Evolutionary conservation across 2,888 invertebrate species (phyloP), one percentile per base, ranked within the genome.

Genomic region (Tetramorium bicarinatum): DNA sequence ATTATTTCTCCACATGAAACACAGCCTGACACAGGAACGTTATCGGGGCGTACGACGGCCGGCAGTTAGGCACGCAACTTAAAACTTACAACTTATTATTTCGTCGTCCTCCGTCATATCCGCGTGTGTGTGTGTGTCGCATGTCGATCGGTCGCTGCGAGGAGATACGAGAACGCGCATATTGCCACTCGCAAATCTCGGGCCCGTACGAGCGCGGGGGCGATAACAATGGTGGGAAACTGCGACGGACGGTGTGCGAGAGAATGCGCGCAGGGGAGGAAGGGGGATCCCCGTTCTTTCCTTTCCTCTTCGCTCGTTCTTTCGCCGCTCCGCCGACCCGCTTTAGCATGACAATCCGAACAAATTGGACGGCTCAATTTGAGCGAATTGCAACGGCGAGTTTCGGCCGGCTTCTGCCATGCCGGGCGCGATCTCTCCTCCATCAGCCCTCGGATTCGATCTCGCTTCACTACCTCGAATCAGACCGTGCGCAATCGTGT

Each of bases 311-410:
- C 56, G 71, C 49, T 72, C 77, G 85, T 85, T 85, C 84, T 88
- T 88, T 87, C 77, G 80, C 41, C 67, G 83, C 41, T 79, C 71
- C 18, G 13, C 75, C 83, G 75, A 66, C 83, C 84, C 83, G 91
- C 91, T 89, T 93, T 93, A 93, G 91, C 93, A 93, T 93, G 90
- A 93, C 93, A 93, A 93, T 93, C 92, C 91, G 87, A 85, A 89
- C 93, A 93, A 93, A 93, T 93, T 93, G 93, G 91, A 87, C 87
- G 72, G 79, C 79, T 80, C 79, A 80, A 80, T 80, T 80, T 80
- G 79, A 80, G 77, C 77, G 82, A 76, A 76, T 77, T 77, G 82
- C 77, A 77, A 59, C 66, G 66, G 86, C 84, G 85, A 81, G 74
- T 82, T 82, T 84, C 69, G 81, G 82, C 87, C 84, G 69, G 87